These are phyloP conservation scores for Drosophila glabriapex DNA, from an alignment of 2,888 invertebrate genomes.

Conservation along the genomic window DNA sequence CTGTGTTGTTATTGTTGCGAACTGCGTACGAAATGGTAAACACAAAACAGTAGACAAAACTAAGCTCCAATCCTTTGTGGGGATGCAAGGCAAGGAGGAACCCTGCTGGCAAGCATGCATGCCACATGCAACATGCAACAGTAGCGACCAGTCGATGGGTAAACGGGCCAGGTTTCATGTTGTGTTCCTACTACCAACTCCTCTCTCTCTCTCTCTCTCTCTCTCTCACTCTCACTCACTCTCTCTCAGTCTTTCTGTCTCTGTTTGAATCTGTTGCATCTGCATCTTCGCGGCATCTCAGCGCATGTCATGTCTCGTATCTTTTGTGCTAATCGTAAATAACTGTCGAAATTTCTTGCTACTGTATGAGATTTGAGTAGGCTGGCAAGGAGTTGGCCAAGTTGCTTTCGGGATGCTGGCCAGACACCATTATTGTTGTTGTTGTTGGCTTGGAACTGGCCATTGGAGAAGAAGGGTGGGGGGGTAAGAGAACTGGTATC, in stretches of 20 bases:
- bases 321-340: slow-evolving; percentile 81
- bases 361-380: slow-evolving; percentile 78
- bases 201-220: not conserved
- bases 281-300: slow-evolving; percentile 66
- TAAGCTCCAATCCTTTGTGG: not conserved
- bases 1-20: slow-evolving; percentile 21
- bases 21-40: slow-evolving; percentile 25
- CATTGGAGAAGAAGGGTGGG: not conserved
- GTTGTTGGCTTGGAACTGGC: slow-evolving; percentile 26
- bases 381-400: slow-evolving; percentile 69
- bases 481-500: slow-evolving; percentile 6
- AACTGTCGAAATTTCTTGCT: slow-evolving; percentile 82
- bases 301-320: slow-evolving; percentile 80
- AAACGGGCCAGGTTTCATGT: slow-evolving; percentile 24
- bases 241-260: not conserved
- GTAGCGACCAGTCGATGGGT: slow-evolving; percentile 47
- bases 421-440: slow-evolving; percentile 21
- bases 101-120: slow-evolving; percentile 40
- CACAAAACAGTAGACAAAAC: slow-evolving; percentile 28
- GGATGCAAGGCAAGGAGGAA: not conserved
- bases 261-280: slow-evolving; percentile 35
- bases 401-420: slow-evolving; percentile 41
- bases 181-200: not conserved
- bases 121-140: slow-evolving; percentile 64
- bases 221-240: not conserved